Percentiles rank a stretch among this genome's conserved stretches.
Conservation (phyloP, 2,113 vertebrate genomes). For the Pterophyllum scalare region DNA sequence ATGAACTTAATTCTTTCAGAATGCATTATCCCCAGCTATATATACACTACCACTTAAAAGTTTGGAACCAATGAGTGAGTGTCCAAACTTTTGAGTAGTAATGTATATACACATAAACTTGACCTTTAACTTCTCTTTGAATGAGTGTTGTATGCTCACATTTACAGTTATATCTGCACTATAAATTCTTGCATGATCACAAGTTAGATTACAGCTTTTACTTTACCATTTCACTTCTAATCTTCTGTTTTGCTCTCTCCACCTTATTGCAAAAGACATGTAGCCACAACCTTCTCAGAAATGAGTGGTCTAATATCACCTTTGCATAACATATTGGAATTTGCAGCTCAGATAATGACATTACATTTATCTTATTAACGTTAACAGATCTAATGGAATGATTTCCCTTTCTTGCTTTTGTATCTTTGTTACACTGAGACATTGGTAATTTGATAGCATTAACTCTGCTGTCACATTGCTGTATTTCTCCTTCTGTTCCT, state of each 20-base stretch:
- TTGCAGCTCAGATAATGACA: background rate
- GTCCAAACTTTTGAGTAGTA: too few relatives aligned
- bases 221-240: background rate
- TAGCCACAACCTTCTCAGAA: background rate
- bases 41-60: background rate
- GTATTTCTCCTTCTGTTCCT: background rate
- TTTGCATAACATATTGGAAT: background rate
- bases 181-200: background rate
- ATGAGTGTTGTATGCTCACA: background rate
- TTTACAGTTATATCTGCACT: background rate
- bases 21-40: background rate
- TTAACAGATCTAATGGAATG: background rate
- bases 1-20: conserved; percentile 14
- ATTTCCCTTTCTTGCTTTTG: background rate
- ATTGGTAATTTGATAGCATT: background rate
- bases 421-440: background rate
- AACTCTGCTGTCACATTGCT: background rate
- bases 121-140: background rate
- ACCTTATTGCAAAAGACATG: background rate
- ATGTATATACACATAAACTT: background rate
- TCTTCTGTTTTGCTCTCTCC: background rate
- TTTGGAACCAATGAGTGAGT: too few relatives aligned
- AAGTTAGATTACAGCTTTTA: background rate
- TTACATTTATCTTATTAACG: background rate
- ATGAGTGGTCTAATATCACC: background rate